Base-by-base conservation (phyloP, 2,888 invertebrate species). In the Crematogaster levior region DNA sequence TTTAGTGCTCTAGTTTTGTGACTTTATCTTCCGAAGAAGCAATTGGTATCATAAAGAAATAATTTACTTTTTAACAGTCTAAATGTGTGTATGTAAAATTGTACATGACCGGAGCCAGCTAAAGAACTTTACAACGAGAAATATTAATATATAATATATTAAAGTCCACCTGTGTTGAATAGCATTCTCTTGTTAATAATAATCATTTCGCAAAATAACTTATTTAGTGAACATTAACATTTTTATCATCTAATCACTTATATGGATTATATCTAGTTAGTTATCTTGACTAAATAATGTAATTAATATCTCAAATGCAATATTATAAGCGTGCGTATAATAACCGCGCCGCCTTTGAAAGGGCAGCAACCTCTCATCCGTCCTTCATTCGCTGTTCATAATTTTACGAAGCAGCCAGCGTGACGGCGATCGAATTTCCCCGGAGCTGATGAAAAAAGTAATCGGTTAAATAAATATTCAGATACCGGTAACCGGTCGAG, bases 391-490 rank as follows among this genome's bases (percentile, higher is more conserved):
- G 72, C 61, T 48, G 61, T 40, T 80, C 77, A 82, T 86, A 77
- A 88, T 88, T 86, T 88, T 77, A 68, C 82, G 63, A 60, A 53
- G 61, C 81, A 80, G 83, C 46, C 61, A 48, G 51, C 81, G 81
- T 81, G 81, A 88, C 81, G 74, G 80, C 83, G 86, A 88, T 88
- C 88, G 84, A 86, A 88, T 88, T 88, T 88, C 83, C 88, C 74
- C 80, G 74, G 73, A 61, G 65, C 37, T 81, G 88, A 83, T 86
- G 70, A 84, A 85, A 79, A 84, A 85, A 87, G 86, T 88, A 84
- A 88, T 88, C 84, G 74, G 82, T 81, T 88, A 86, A 88, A 88
- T 88, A 88, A 88, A 88, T 88, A 88, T 88, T 88, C 88, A 88
- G 81, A 77, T 83, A 86, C 68, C 77, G 88, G 73, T 88, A 88